Evolutionary conservation across 2,113 vertebrate genomes (phyloP).

Genomic region (Macrotus californicus): DNA sequence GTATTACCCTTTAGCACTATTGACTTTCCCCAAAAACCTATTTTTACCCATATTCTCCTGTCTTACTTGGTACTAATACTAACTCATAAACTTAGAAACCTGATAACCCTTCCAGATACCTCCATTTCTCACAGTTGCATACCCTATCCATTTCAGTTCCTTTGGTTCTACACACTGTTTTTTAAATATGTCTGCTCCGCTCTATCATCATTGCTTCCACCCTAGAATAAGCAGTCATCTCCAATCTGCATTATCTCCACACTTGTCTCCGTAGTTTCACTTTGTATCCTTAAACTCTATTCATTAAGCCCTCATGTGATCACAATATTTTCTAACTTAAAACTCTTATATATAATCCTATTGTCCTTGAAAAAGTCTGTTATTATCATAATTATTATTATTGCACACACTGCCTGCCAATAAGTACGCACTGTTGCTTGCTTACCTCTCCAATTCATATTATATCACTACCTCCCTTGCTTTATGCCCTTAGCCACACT

Average conservation of each 20-base stretch:
- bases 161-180: background rate
- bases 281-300: background rate
- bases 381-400: background rate
- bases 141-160: background rate
- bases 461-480: background rate
- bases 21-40: background rate
- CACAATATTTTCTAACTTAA: background rate
- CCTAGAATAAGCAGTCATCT: background rate
- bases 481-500: background rate
- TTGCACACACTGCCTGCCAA: background rate
- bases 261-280: background rate
- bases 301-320: background rate
- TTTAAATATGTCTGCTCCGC: background rate
- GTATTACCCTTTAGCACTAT: background rate
- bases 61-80: background rate
- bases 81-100: background rate
- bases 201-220: background rate
- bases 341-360: background rate
- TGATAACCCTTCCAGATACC: background rate
- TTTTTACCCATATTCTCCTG: background rate
- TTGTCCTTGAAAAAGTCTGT: background rate
- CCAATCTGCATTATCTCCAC: background rate
- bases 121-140: background rate
- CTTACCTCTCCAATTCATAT: background rate
- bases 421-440: background rate